phyloP scores from a whole-genome alignment of 2,113 vertebrate genomes.

The Sinosuthora webbiana region DNA sequence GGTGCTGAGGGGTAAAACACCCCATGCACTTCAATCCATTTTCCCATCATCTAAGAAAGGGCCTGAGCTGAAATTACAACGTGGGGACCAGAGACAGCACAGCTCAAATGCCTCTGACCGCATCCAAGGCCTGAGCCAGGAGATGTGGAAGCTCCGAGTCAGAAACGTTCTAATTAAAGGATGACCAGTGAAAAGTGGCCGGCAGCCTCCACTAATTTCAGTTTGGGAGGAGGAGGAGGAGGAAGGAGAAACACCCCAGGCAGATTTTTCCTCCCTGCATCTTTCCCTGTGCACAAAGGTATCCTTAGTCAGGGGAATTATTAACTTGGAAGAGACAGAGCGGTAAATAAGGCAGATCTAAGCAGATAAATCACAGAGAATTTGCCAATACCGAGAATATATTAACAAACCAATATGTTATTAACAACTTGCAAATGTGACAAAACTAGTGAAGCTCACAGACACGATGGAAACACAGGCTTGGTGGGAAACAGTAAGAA shows the following conservation, averaged over 20 bases:
- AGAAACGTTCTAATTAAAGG: neutral
- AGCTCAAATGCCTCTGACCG: neutral
- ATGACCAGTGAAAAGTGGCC: neutral
- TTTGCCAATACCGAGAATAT: neutral
- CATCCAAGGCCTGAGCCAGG: neutral
- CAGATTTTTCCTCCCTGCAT: accelerated
- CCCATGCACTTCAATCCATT: neutral
- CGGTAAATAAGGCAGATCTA: neutral
- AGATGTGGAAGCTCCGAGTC: neutral
- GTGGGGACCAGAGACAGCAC: accelerated
- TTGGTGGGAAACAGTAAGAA: neutral
- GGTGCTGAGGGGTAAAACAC: accelerated
- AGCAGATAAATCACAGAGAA: neutral
- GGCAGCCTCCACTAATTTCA: neutral
- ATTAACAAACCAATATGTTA: neutral
- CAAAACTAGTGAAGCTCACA: neutral
- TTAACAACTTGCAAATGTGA: neutral
- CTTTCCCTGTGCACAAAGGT: neutral
- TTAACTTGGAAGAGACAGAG: neutral
- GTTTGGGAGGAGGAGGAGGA: neutral
- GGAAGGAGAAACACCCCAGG: neutral
- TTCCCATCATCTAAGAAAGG: neutral
- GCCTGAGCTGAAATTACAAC: neutral
- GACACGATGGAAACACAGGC: neutral
- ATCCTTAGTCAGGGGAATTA: neutral